Evolutionary conservation across 2,113 vertebrate genomes (phyloP), one percentile per base, ranked within the genome.

Genomic region (Procavia capensis): DNA sequence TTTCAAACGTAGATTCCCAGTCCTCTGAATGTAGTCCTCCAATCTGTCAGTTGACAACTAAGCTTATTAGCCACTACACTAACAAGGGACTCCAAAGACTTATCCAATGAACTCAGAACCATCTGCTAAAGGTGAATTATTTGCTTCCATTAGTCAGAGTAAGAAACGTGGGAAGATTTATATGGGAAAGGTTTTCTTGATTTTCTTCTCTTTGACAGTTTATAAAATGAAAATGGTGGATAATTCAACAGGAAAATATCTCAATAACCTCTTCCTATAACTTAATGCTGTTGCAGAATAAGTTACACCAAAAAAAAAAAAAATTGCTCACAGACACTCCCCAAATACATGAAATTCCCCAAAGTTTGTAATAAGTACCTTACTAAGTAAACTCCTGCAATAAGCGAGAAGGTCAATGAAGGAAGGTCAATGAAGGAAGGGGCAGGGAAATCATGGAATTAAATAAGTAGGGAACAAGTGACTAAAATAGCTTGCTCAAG

Each of bases 181-280:
- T 59, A 24, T 82, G 31, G 84, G 43, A 75, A 93, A 93, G 64
- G 9, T 39, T 95, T 90, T 75, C 78, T 68, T 68, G 45, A 41
- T 84, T 83, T 84, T 85, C 29, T 74, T 93, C 75, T 70, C 68
- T 93, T 93, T 72, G 76, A 11, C 63, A 22, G 83, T 85, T 75
- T 31, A 59, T 39, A 57, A n/a, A 72, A 43, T 81, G 50, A 93
- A 92, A 95, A 89, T 22, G 57, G 39, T 61, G 25, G 54, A 27
- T 85, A 88, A 61, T 36, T 95, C 20, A 47, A 25, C 72, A 54
- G 64, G 27, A 92, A 83, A 92, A 78, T 61, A 59, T 29, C 45
- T 75, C 89, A 43, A 13, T 72, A 64, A 45, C 27, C 24, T 79
- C 88, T 86, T 88, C n/a, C 61, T 47, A 20, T 90, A 88, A 36